phyloP scores from a whole-genome alignment of 2,113 vertebrate genomes.

The Capra hircus region DNA sequence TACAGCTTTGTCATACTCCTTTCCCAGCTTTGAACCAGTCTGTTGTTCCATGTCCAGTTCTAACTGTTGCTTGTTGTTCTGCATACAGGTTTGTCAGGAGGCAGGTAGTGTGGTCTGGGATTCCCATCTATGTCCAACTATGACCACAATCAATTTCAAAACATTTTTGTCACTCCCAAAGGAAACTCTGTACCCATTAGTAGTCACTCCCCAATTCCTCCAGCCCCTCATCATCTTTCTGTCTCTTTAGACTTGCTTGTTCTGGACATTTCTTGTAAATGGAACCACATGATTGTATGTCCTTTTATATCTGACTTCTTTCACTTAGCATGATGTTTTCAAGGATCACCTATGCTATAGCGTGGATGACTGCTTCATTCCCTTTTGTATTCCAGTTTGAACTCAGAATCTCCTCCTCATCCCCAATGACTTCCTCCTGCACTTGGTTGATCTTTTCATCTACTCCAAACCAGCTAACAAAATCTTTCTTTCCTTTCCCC shows the following conservation, averaged over 20 bases:
- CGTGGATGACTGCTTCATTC: not conserved
- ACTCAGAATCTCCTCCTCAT: not conserved
- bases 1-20: not conserved
- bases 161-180: not conserved
- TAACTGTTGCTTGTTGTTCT: not conserved
- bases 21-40: not conserved
- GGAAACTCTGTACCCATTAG: not conserved
- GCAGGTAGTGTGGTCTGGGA: not conserved
- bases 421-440: not conserved
- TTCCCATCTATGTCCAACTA: not conserved
- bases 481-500: not conserved
- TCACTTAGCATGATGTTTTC: not conserved
- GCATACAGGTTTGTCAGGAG: not conserved
- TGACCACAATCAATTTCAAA: constrained; percentile 2
- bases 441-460: not conserved
- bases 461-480: not conserved
- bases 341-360: not conserved
- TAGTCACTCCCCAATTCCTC: not conserved
- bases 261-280: not conserved
- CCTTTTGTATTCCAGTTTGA: not conserved
- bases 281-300: not conserved
- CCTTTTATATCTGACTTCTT: constrained; percentile 2
- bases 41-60: not conserved
- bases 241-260: not conserved
- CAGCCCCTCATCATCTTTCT: not conserved